These are phyloP conservation scores for Parthenolecanium corni DNA, from an alignment of 2,888 invertebrate species.

Conservation along the genomic window DNA sequence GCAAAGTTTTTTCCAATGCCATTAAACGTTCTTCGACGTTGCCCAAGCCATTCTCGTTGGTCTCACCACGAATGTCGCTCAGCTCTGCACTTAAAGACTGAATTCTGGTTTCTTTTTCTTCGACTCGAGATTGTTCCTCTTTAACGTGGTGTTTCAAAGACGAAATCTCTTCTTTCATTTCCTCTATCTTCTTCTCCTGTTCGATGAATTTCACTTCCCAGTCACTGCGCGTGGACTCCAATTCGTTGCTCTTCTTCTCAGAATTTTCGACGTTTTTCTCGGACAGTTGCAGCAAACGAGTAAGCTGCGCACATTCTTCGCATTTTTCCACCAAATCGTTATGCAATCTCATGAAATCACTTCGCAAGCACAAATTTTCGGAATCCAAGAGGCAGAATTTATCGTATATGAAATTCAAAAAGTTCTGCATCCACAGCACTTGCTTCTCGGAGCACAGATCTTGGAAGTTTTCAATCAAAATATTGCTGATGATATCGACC, in stretches of 20 bases:
- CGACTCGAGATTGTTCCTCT: background rate
- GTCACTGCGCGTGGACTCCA: background rate
- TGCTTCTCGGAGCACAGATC: background rate
- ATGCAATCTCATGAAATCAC: background rate
- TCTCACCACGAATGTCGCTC: background rate
- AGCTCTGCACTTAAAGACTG: background rate
- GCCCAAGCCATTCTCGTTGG: background rate
- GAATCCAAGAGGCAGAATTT: background rate
- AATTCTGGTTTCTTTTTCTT: constrained; percentile 9
- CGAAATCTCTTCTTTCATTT: background rate
- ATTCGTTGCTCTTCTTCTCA: background rate
- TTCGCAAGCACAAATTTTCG: constrained; percentile 1
- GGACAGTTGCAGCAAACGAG: background rate
- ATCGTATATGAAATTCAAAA: background rate
- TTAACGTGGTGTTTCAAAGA: background rate
- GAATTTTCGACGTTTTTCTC: constrained; percentile 13
- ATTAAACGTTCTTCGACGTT: background rate
- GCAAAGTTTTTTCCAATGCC: constrained; percentile 1
- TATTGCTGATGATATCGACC: too few species aligned
- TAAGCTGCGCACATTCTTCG: constrained; percentile 5
- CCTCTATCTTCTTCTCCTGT: background rate
- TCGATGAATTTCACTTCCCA: background rate
- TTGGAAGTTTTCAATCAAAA: too few species aligned
- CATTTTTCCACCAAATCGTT: constrained; percentile 16
- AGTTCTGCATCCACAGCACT: background rate